Evolutionary conservation across 2,113 vertebrate genomes (phyloP).

Genomic region (Microcebus jonahi): DNA sequence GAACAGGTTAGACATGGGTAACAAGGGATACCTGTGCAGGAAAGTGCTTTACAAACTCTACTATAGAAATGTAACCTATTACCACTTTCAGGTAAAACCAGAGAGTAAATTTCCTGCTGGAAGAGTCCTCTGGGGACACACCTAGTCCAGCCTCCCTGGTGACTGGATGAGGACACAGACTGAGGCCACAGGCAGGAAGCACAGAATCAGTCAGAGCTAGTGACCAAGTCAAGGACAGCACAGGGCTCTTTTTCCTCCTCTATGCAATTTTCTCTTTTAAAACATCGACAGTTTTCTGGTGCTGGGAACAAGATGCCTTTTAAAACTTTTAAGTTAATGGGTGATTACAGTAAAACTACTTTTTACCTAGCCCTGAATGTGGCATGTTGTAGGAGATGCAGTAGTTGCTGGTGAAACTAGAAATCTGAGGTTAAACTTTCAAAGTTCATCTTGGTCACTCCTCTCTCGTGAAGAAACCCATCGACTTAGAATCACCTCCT

Average conservation of each 20-base stretch:
- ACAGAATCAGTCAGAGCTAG: no score
- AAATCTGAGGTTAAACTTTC: conserved; percentile 14
- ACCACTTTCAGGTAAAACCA: background rate
- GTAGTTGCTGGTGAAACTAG: background rate
- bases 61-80: background rate
- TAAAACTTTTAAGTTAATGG: background rate
- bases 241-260: background rate
- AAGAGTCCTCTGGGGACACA: background rate
- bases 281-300: background rate
- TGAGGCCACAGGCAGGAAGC: background rate
- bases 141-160: background rate
- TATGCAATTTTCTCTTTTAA: background rate
- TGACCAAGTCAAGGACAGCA: no score
- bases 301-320: background rate
- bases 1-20: background rate
- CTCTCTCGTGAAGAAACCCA: conserved; percentile 96
- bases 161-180: background rate
- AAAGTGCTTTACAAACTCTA: background rate
- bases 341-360: background rate
- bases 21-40: background rate
- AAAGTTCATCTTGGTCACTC: conserved; percentile 92
- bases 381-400: background rate
- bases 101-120: background rate
- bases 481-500: conserved; percentile 94
- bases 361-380: background rate